Base-by-base conservation (phyloP, 2,888 invertebrate genomes). In the Actias luna region DNA sequence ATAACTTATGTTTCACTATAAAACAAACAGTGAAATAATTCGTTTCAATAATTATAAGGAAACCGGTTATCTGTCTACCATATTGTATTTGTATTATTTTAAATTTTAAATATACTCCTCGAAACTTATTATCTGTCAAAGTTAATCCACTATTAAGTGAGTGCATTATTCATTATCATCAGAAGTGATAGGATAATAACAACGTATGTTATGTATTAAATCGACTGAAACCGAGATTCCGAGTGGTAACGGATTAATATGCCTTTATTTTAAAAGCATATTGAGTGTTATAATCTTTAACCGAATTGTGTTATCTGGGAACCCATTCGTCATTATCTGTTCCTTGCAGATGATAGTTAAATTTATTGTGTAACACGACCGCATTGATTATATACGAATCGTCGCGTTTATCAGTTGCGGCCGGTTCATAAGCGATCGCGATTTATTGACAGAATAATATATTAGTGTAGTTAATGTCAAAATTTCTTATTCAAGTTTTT, bases 381-480 rank as follows among this genome's bases (percentile, higher is more conserved):
- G 65, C 67, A 64, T 65, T 69, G 64, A 67, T 69, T 63, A 65
- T 61, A n/a, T 50, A 63, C 42, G 64, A 67, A 61, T 65, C 65
- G 63, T 33, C 65, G 64, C 58, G 35, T 63, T 64, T 66, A 66
- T 59, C 58, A 60, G 58, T 46, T 5, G 33, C 8, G 52, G 14
- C 18, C n/a, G 46, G 61, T 62, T 64, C 39, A 66, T 1, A 63
- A 64, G 65, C 58, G 42, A 1, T 4, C 10, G 42, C 61, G 61
- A 31, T 42, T 58, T 58, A 12, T 50, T 25, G 25, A 46, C 18
- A 22, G 0, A 46, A 22, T 12, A 10, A 46, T 22, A 10, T 22
- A 2, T n/a, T n/a, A n/a, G n/a, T n/a, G n/a, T n/a, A n/a, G n/a
- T n/a, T n/a, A n/a, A n/a, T n/a, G n/a, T n/a, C n/a, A n/a, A n/a